Conservation (phyloP, 2,113 vertebrate genomes). For the Nyctereutes procyonoides region DNA sequence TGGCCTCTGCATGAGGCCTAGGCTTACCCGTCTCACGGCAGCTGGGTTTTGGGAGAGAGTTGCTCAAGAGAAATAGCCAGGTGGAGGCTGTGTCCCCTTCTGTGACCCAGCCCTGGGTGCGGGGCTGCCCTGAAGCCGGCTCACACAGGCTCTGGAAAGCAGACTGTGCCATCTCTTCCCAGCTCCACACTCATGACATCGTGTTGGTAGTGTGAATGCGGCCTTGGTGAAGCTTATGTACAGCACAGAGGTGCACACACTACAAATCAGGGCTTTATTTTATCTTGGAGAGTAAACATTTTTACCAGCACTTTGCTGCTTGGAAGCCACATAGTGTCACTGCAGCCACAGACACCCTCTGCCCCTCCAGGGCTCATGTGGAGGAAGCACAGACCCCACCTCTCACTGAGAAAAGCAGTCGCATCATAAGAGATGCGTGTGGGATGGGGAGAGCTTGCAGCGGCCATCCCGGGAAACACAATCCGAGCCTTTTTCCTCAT, state of each 20-base stretch:
- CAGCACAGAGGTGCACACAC: not conserved
- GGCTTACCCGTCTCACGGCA: not conserved
- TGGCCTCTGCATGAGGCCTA: not conserved
- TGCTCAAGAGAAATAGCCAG: not conserved
- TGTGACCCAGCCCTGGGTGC: rapidly evolving
- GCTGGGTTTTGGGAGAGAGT: not conserved
- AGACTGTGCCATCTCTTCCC: not conserved
- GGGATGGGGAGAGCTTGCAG: not conserved
- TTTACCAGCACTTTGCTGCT: not conserved
- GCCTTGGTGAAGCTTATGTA: not conserved
- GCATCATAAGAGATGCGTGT: rapidly evolving
- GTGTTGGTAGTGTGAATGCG: not conserved
- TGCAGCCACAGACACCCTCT: not conserved
- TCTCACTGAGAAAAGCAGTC: not conserved
- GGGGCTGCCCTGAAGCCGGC: not conserved
- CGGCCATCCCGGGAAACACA: not conserved
- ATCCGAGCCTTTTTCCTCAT: not conserved
- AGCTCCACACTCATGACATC: not conserved
- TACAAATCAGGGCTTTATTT: not conserved
- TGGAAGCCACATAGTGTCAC: not conserved
- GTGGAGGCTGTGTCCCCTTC: rapidly evolving
- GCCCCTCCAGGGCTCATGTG: not conserved
- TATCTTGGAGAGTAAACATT: not conserved
- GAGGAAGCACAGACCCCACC: not conserved
- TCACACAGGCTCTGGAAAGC: not conserved